These are phyloP conservation scores for Mixornis gularis DNA, from an alignment of 2,113 vertebrate species.

Conservation along the genomic window DNA sequence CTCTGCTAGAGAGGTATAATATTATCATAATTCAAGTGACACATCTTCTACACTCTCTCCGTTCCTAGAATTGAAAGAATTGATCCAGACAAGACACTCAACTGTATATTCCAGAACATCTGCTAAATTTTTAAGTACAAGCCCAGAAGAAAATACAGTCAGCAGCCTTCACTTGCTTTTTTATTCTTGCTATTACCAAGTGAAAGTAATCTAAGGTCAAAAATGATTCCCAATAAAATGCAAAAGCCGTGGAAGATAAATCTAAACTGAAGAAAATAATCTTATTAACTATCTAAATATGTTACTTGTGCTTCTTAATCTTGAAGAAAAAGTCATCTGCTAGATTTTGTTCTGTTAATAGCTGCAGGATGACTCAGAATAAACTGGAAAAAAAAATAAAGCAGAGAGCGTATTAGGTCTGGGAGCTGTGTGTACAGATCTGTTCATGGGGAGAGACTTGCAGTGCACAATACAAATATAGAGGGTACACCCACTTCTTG, in stretches of 20 bases:
- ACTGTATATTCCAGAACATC: background rate
- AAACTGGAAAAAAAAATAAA: background rate
- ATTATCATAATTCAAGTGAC: background rate
- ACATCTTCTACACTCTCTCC: background rate
- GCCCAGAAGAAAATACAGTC: background rate
- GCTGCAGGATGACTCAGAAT: slow-evolving; percentile 8
- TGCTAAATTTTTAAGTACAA: background rate
- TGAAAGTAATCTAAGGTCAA: background rate
- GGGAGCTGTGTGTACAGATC: background rate
- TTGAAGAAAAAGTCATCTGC: background rate
- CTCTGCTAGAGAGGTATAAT: background rate
- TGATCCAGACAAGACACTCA: background rate
- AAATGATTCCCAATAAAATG: background rate
- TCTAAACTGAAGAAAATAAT: background rate
- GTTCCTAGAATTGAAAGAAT: background rate
- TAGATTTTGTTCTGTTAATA: background rate
- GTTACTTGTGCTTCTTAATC: background rate
- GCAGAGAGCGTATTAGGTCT: background rate
- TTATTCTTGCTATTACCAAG: background rate
- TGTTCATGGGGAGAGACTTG: background rate
- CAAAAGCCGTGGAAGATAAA: background rate
- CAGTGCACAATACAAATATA: background rate
- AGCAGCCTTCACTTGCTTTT: background rate
- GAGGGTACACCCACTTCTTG: background rate
- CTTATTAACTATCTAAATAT: background rate